These are phyloP conservation scores for Meloidogyne exigua DNA, from an alignment of 1,140 invertebrate species.

Conservation along the genomic window DNA sequence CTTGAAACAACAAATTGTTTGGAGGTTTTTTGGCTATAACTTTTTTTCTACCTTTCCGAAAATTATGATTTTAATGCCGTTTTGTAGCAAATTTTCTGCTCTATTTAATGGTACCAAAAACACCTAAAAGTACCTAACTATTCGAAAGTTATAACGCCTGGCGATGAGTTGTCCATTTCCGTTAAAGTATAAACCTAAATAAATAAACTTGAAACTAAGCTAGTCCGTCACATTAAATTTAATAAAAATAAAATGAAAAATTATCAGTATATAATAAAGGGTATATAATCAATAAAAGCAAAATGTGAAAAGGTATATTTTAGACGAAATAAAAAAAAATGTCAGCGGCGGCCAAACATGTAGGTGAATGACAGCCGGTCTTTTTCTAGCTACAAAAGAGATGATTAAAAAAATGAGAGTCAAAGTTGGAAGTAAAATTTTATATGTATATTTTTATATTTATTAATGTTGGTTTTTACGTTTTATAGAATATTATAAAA, in stretches of 20 bases:
- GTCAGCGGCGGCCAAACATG: background rate
- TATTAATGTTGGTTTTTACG: background rate
- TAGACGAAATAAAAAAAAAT: conserved; percentile 2
- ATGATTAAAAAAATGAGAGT: background rate
- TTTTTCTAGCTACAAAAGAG: background rate
- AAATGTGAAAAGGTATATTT: background rate
- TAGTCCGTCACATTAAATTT: background rate
- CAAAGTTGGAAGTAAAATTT: background rate
- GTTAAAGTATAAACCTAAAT: no score
- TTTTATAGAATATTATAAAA: background rate
- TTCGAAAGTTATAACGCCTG: no score
- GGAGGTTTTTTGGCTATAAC: no score
- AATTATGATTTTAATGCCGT: no score
- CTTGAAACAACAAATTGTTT: no score
- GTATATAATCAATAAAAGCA: background rate
- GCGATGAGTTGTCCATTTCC: no score
- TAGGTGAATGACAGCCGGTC: background rate
- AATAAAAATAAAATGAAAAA: background rate
- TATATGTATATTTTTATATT: background rate
- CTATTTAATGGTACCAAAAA: no score
- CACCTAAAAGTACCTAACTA: no score
- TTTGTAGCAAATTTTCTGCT: no score
- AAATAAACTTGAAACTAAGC: no score
- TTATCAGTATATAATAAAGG: background rate
- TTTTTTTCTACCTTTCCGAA: no score